Conservation (phyloP, 2,888 invertebrate species). For the Caenorhabditis parvicauda region DNA sequence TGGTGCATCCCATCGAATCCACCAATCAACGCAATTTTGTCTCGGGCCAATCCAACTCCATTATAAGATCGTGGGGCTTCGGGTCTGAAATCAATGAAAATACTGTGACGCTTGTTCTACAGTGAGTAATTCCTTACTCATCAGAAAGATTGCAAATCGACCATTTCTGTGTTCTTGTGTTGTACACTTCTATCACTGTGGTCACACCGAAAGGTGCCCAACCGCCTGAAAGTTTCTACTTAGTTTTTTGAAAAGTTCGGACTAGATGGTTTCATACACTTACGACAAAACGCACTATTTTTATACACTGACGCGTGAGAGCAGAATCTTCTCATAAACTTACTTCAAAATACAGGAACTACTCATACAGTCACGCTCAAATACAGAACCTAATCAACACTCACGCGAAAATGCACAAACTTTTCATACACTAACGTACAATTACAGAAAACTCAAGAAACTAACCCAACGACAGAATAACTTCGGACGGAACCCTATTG, state of each 20-base stretch:
- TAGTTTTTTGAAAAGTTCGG: background rate
- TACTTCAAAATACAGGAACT: too few relatives aligned
- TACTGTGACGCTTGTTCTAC: background rate
- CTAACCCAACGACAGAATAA: slow-evolving; percentile 16
- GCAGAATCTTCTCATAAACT: too few relatives aligned
- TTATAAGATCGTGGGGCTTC: slow-evolving; percentile 20
- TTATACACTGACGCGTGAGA: too few relatives aligned
- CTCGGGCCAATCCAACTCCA: slow-evolving; percentile 18
- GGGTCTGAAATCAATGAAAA: slow-evolving; percentile 9
- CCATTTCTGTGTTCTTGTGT: slow-evolving; percentile 23
- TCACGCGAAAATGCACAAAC: too few relatives aligned
- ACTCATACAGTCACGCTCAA: too few relatives aligned
- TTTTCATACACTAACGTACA: too few relatives aligned
- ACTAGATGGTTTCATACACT: too few relatives aligned
- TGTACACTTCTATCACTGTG: slow-evolving; percentile 28
- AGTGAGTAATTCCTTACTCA: slow-evolving; percentile 7
- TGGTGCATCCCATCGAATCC: slow-evolving; percentile 19
- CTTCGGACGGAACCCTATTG: slow-evolving; percentile 12
- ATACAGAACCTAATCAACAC: too few relatives aligned
- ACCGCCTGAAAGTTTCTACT: slow-evolving; percentile 23
- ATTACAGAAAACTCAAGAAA: background rate
- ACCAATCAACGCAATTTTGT: slow-evolving; percentile 18
- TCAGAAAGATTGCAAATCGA: slow-evolving; percentile 17
- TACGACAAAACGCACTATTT: too few relatives aligned
- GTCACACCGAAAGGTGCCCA: slow-evolving; percentile 25